Percentiles rank a stretch among this genome's conserved stretches.
phyloP scores from a whole-genome alignment of 2,113 vertebrate genomes.

The Beaufortia kweichowensis region DNA sequence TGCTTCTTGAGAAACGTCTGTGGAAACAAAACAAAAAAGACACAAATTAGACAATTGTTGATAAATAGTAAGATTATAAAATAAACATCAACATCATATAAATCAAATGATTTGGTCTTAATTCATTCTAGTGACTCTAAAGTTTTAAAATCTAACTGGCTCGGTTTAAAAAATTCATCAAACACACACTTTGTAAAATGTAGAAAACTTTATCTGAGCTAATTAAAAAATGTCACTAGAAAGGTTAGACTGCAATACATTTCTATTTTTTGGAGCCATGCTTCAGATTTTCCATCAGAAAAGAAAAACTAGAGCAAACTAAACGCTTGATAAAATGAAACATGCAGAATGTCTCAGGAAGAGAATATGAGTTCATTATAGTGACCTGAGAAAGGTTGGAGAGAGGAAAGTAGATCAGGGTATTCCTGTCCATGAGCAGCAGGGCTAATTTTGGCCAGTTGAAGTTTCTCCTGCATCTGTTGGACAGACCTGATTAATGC shows the following conservation, averaged over 20 bases:
- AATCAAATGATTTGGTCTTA: too few species aligned
- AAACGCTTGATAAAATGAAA: background rate
- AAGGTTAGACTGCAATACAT: too few species aligned
- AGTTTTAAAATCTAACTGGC: too few species aligned
- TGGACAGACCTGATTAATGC: slow-evolving; percentile 67
- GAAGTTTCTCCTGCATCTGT: slow-evolving; percentile 60
- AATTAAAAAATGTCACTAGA: too few species aligned
- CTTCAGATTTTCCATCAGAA: too few species aligned
- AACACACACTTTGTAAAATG: too few species aligned
- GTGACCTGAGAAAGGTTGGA: background rate
- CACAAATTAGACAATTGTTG: background rate
- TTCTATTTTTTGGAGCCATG: too few species aligned
- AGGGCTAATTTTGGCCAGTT: slow-evolving; percentile 61
- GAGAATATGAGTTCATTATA: slow-evolving; percentile 2
- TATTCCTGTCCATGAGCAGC: slow-evolving; percentile 57
- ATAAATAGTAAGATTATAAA: too few species aligned
- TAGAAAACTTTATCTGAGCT: too few species aligned
- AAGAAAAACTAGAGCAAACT: background rate
- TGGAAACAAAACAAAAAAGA: background rate
- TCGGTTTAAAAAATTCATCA: too few species aligned
- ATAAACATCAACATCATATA: too few species aligned
- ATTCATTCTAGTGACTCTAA: too few species aligned
- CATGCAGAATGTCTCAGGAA: background rate
- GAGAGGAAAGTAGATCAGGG: slow-evolving; percentile 54
- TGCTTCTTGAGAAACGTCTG: background rate